These are phyloP conservation scores for Junonia oenone DNA, from an alignment of 2,888 invertebrate genomes.

Conservation along the genomic window DNA sequence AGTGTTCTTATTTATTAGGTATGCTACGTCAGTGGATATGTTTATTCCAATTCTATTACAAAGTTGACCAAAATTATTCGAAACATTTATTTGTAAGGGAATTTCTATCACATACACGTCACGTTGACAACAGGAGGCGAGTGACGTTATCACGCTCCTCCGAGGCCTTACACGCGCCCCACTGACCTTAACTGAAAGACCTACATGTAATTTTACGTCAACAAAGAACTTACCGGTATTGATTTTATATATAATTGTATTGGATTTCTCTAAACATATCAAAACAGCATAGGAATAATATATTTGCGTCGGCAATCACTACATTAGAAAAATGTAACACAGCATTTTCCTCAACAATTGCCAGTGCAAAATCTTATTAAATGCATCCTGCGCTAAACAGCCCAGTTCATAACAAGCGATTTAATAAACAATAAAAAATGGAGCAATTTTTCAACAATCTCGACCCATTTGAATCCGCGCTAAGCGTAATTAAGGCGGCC, in stretches of 20 bases:
- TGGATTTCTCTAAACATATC: not conserved
- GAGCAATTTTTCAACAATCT: conserved; percentile 20
- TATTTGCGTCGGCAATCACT: not conserved
- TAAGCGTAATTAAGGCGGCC: conserved; percentile 33
- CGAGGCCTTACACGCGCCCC: conserved; percentile 7
- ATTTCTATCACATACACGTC: conserved; percentile 5
- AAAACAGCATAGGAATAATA: not conserved
- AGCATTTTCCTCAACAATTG: not conserved
- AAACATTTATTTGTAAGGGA: too few relatives aligned
- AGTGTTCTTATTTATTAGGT: too few relatives aligned
- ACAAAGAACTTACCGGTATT: too few relatives aligned
- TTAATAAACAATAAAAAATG: conserved; percentile 26
- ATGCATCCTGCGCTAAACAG: conserved; percentile 1
- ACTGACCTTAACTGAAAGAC: conserved; percentile 8
- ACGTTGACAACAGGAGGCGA: conserved; percentile 13
- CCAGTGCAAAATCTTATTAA: not conserved
- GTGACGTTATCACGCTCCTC: conserved; percentile 12
- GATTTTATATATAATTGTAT: too few relatives aligned
- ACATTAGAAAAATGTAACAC: not conserved
- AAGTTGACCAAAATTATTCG: too few relatives aligned
- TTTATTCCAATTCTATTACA: too few relatives aligned
- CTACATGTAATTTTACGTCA: not conserved
- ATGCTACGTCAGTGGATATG: too few relatives aligned
- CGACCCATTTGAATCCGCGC: conserved; percentile 25
- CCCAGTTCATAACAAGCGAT: conserved; percentile 13